phyloP scores from a whole-genome alignment of 2,113 vertebrate genomes.

The Grallaria varia region DNA sequence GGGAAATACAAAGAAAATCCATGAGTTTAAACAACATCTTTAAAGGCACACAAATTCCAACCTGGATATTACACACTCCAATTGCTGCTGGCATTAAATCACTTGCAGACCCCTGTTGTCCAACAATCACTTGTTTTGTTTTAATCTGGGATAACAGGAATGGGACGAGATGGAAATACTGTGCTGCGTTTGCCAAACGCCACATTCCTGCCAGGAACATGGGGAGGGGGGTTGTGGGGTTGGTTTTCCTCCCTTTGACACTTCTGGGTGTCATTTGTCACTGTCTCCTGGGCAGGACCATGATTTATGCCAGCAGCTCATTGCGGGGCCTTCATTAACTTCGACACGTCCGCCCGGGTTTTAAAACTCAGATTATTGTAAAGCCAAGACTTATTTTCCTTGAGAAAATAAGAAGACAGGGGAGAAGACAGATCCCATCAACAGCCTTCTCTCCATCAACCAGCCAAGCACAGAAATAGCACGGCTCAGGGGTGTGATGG shows the following conservation, averaged over 20 bases:
- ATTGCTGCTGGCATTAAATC: neutral
- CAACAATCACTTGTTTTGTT: neutral
- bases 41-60: neutral
- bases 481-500: neutral
- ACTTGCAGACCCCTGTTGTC: neutral
- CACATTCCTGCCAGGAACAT: neutral
- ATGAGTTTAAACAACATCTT: neutral
- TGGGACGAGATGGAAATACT: rapidly evolving
- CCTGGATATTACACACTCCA: neutral
- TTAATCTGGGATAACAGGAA: rapidly evolving
- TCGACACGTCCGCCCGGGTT: neutral
- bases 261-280: slow-evolving; percentile 1
- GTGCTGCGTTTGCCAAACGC: neutral
- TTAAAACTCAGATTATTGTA: neutral
- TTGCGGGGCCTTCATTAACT: neutral
- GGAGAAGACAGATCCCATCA: neutral
- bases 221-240: rapidly evolving
- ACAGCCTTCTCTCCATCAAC: neutral
- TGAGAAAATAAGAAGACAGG: neutral
- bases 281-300: neutral
- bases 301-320: slow-evolving; percentile 1
- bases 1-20: neutral
- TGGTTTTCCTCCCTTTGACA: neutral
- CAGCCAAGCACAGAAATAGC: neutral
- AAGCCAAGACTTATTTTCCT: neutral